Conservation (phyloP, 2,888 invertebrate species). For the Apodemia mormo region DNA sequence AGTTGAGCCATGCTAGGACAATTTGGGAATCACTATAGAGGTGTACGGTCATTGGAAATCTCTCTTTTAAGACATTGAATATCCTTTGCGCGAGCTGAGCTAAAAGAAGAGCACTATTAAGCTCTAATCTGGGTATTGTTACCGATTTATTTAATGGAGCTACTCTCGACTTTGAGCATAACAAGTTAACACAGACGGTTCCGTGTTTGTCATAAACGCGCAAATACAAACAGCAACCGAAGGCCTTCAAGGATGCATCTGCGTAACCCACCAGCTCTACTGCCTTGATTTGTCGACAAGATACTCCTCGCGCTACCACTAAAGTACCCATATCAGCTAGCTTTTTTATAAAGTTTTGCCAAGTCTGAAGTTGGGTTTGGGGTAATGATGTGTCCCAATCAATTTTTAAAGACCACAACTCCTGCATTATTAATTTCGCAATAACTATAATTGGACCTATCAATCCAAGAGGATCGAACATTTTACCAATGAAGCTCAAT, state of each 20-base stretch:
- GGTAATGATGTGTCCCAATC: conserved; percentile 28
- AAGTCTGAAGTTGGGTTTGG: conserved; percentile 21
- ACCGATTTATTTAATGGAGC: conserved; percentile 27
- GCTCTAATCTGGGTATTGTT: conserved; percentile 26
- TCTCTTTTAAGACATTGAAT: not conserved
- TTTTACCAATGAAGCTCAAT: conserved; percentile 34
- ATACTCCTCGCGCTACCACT: too few species aligned
- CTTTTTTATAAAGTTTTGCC: conserved; percentile 19
- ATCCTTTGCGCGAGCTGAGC: not conserved
- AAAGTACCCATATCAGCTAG: conserved; percentile 9
- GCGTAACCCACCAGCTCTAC: conserved; percentile 31
- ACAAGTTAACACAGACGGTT: conserved; percentile 20
- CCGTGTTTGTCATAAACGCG: conserved; percentile 24
- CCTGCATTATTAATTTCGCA: conserved; percentile 34
- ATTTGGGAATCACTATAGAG: conserved; percentile 7
- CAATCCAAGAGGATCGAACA: conserved; percentile 36
- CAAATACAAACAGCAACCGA: conserved; percentile 29
- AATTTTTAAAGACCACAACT: conserved; percentile 27
- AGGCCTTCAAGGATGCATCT: conserved; percentile 28
- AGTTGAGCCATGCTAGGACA: not conserved
- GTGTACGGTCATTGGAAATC: not conserved
- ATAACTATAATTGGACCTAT: conserved; percentile 33
- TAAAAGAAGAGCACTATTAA: not conserved
- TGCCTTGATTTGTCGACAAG: not conserved
- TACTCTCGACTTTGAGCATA: conserved; percentile 31